Percentiles rank a stretch among this genome's conserved stretches.
These are phyloP conservation scores for Solenopsis invicta DNA, from an alignment of 1,140 invertebrate species.

Conservation along the genomic window DNA sequence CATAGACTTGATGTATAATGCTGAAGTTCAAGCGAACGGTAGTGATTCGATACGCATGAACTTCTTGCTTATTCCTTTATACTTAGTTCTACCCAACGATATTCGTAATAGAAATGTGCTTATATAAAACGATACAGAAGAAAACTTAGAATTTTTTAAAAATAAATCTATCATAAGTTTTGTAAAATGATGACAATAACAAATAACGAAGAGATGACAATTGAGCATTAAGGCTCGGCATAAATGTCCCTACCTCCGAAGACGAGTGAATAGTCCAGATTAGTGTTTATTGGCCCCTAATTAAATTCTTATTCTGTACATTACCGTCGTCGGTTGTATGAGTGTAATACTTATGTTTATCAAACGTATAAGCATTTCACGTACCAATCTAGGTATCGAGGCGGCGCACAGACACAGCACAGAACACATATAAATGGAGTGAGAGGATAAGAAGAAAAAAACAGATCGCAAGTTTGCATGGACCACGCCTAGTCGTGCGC, in stretches of 20 bases:
- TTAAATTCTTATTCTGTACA: not conserved
- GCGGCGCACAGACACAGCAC: slow-evolving; percentile 4
- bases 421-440: slow-evolving; percentile 52
- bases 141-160: no score
- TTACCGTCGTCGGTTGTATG: not conserved
- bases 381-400: not conserved
- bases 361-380: slow-evolving; percentile 6
- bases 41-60: not conserved
- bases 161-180: not conserved
- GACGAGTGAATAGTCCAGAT: no score
- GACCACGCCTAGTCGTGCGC: slow-evolving; percentile 79
- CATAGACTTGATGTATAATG: not conserved
- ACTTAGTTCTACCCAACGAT: slow-evolving; percentile 1
- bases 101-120: not conserved
- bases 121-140: not conserved
- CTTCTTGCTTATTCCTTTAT: slow-evolving; percentile 11
- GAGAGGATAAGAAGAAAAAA: slow-evolving; percentile 60
- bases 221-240: not conserved
- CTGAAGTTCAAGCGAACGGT: slow-evolving; percentile 8
- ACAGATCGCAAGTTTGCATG: slow-evolving; percentile 68
- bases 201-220: not conserved
- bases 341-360: slow-evolving; percentile 11
- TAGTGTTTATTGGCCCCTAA: not conserved
- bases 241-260: not conserved
- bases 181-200: not conserved